Evolutionary conservation across 1,140 invertebrate genomes (phyloP).

Genomic region (Pseudomyrmex pallidus): DNA sequence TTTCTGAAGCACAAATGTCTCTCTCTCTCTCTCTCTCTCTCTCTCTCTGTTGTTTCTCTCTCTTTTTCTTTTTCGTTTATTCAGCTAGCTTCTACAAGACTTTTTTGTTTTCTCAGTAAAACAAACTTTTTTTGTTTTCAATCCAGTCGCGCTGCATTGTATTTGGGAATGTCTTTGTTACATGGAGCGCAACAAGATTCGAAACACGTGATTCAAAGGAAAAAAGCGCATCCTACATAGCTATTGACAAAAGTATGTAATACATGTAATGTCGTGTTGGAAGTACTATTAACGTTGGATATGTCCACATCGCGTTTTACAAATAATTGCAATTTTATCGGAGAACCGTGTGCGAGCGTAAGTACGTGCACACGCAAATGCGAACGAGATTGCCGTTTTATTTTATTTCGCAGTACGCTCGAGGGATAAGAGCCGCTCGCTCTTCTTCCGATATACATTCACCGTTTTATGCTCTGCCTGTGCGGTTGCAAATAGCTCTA

Average conservation of each 20-base stretch:
- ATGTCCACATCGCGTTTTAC: not conserved
- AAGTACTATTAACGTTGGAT: conserved; percentile 1
- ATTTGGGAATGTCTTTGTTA: not conserved
- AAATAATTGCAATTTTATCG: conserved; percentile 49
- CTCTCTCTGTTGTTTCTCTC: conserved; percentile 30
- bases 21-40: conserved; percentile 14
- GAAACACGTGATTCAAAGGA: not conserved
- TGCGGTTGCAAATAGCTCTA: not conserved
- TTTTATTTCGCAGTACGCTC: not conserved
- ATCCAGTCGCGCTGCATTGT: not conserved
- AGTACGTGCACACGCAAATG: not conserved
- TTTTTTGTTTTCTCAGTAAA: not conserved
- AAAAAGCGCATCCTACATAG: not conserved
- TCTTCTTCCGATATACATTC: conserved; percentile 12
- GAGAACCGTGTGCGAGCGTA: not conserved
- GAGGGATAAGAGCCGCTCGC: not conserved
- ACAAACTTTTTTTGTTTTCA: not conserved
- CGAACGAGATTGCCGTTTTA: not conserved
- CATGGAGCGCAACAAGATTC: not conserved
- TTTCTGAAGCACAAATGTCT: conserved; percentile 49
- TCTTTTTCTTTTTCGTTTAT: conserved; percentile 20
- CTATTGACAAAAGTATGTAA: not conserved
- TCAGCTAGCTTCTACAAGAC: not conserved
- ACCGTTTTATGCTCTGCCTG: not conserved
- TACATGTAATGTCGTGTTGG: not conserved